Evolutionary conservation across 2,113 vertebrate genomes (phyloP), one percentile per base, ranked within the genome.

Genomic region (Seriola rivoliana): DNA sequence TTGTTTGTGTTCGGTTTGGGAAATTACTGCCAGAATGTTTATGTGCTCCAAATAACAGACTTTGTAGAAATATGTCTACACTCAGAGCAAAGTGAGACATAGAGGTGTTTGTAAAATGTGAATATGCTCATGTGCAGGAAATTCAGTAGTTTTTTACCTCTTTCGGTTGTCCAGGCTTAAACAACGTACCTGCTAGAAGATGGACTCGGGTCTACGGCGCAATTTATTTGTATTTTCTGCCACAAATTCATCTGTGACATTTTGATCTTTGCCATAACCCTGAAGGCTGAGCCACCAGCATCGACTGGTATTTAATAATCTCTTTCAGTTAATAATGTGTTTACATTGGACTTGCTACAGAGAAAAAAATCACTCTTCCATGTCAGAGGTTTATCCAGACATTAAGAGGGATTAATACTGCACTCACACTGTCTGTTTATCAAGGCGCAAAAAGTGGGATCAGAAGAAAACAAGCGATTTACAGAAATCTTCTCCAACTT

Each of bases 401-500:
- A 4, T 23, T 7, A 29, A 71, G 23, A 72, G 48, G 64, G 77
- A 52, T 75, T 80, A 52, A 58, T 46, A 13, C 36, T 17, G 16
- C 29, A n/a, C 66, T 69, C 57, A n/a, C 60, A 4, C 42, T 17
- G 58, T 74, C 73, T 71, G 75, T 88, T 89, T 87, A 82, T 36
- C 76, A 73, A 66, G 60, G 71, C 2, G 40, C 46, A 68, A 36
- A 76, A 83, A 70, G 44, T 55, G 78, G 85, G 85, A 92, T 87
- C 69, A 86, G 83, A 89, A 71, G 69, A 84, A 91, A 91, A 91
- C 88, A 88, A 83, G 82, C 76, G 71, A 85, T 92, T 93, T 91
- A 87, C 89, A 80, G 72, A 85, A 88, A 89, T 91, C 90, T 71
- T 86, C 78, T 58, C 71, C 65, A 48, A 78, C 62, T 82, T 75